Percentiles rank a stretch among this genome's conserved stretches.
Evolutionary conservation across 2,888 invertebrate genomes (phyloP).

Genomic region (Allolobophora icterica): DNA sequence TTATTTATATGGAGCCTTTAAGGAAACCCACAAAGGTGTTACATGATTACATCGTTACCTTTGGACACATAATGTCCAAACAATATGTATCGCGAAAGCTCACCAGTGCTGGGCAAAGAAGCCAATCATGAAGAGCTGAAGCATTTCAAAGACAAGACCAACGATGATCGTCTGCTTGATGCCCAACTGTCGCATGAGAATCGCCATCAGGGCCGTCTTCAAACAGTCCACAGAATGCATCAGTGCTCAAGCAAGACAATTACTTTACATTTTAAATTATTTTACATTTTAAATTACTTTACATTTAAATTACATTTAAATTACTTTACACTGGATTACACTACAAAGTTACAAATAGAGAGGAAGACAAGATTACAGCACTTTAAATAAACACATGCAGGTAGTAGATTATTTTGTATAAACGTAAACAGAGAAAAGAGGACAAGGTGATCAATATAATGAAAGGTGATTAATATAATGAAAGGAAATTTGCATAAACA

Average conservation of each 20-base stretch:
- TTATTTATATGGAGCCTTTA: too few species aligned
- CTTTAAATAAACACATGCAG: not conserved
- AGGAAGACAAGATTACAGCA: not conserved
- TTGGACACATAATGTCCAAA: not conserved
- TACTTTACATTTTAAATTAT: not conserved
- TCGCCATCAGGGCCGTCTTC: constrained; percentile 71
- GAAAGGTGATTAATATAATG: too few species aligned
- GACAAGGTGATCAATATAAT: too few species aligned
- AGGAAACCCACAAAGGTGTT: too few species aligned
- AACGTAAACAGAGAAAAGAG: too few species aligned
- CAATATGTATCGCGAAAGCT: not conserved
- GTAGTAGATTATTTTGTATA: not conserved
- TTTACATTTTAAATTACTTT: too few species aligned
- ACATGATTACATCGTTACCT: not conserved
- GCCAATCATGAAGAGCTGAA: constrained; percentile 96
- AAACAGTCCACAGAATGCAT: not conserved
- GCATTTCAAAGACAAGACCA: constrained; percentile 92
- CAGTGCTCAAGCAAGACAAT: not conserved
- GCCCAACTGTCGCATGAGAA: constrained; percentile 84
- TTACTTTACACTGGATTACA: too few species aligned
- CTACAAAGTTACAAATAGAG: not conserved
- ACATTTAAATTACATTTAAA: too few species aligned
- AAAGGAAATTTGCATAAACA: too few species aligned
- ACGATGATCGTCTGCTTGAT: constrained; percentile 96
- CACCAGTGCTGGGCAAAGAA: constrained; percentile 92